Evolutionary conservation across 1,140 invertebrate genomes (phyloP).

Genomic region (Zaprionus inermis): DNA sequence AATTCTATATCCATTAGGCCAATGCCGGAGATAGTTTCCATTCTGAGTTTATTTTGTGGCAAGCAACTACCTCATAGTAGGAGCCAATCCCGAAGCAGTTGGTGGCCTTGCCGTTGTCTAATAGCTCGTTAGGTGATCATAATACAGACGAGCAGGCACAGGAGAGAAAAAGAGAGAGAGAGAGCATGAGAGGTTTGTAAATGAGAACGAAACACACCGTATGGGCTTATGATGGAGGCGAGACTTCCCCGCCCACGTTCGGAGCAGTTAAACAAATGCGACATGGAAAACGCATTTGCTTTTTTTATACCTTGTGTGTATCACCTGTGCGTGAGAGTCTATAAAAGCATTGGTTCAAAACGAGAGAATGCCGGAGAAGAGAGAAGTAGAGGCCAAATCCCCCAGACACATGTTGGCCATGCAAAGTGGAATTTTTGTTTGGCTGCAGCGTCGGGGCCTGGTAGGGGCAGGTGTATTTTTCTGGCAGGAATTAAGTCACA

Average conservation of each 20-base stretch:
- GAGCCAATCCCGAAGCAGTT: conserved; percentile 9
- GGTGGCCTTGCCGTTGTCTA: conserved; percentile 7
- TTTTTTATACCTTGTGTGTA: conserved; percentile 30
- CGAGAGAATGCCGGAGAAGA: not conserved
- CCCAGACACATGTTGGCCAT: conserved; percentile 31
- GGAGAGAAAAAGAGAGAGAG: not conserved
- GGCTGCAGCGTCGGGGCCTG: not conserved
- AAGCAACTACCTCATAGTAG: not conserved
- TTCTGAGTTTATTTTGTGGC: not conserved
- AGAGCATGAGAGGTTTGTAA: not conserved
- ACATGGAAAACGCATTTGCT: conserved; percentile 63
- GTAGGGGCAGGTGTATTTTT: not conserved
- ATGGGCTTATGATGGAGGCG: conserved; percentile 12
- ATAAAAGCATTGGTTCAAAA: conserved; percentile 24
- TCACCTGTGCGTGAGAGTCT: conserved; percentile 25
- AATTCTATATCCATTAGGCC: conserved; percentile 16
- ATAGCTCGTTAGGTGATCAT: conserved; percentile 40
- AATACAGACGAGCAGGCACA: not conserved
- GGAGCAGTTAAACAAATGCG: conserved; percentile 36
- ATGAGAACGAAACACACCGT: conserved; percentile 7
- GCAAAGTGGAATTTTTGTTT: conserved; percentile 13
- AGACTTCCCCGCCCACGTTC: not conserved
- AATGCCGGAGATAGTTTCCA: not conserved
- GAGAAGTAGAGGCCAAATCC: conserved; percentile 24
- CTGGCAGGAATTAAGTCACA: conserved; percentile 59